These are phyloP conservation scores for Leucoraja ocellata DNA, from an alignment of 2,797 vertebrate species.

Conservation along the genomic window DNA sequence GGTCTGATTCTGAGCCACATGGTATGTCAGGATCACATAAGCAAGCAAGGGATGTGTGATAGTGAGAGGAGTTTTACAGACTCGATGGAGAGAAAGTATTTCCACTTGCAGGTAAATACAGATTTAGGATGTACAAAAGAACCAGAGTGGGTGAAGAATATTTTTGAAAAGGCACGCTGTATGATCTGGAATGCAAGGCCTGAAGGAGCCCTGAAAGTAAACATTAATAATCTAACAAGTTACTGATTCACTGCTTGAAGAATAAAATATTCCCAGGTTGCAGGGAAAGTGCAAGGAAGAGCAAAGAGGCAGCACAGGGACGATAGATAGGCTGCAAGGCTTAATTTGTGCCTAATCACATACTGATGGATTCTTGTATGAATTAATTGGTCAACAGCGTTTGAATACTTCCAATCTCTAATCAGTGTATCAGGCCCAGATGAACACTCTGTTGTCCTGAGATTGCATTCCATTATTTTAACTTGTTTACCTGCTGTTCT, in stretches of 20 bases:
- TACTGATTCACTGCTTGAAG: not conserved
- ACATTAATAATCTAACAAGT: not conserved
- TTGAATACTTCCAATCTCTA: not conserved
- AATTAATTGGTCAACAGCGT: not conserved
- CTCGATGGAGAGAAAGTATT: not conserved
- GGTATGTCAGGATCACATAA: not conserved
- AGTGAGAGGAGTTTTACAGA: not conserved
- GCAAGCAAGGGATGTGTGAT: not conserved
- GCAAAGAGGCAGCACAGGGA: not conserved
- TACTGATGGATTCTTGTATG: not conserved
- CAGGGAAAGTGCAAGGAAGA: not conserved
- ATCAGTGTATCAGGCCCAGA: not conserved
- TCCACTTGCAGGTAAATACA: not conserved
- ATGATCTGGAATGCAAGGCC: not conserved
- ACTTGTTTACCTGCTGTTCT: slow-evolving; percentile 39
- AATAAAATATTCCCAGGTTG: not conserved
- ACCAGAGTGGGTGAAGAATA: not conserved
- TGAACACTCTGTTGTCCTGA: not conserved
- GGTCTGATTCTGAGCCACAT: not conserved
- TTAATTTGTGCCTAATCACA: not conserved
- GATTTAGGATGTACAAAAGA: not conserved
- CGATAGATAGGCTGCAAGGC: not conserved
- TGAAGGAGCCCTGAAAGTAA: not conserved
- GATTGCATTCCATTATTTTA: slow-evolving; percentile 36
- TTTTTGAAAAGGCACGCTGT: not conserved